These are phyloP conservation scores for Polypedilum pembai DNA, from an alignment of 1,140 invertebrate genomes.

Conservation along the genomic window DNA sequence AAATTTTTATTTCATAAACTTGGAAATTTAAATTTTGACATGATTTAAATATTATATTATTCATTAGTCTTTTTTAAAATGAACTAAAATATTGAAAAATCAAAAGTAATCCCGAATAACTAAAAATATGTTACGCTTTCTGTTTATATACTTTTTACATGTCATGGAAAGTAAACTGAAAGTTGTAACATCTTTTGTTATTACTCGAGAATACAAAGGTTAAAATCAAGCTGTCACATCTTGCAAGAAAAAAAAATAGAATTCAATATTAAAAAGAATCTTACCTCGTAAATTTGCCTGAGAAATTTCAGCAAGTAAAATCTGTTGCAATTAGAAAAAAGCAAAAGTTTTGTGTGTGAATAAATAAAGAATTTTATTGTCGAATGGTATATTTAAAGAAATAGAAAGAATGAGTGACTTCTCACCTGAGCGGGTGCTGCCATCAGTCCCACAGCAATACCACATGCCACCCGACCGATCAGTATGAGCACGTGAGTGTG, in stretches of 20 bases:
- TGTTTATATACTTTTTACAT: too few relatives aligned
- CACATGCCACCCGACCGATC: conserved; percentile 57
- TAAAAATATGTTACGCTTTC: too few relatives aligned
- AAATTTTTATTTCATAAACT: too few relatives aligned
- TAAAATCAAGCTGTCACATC: background rate
- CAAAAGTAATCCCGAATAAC: too few relatives aligned
- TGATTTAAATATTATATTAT: too few relatives aligned
- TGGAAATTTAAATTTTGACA: too few relatives aligned
- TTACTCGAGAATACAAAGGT: too few relatives aligned
- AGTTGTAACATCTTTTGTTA: too few relatives aligned
- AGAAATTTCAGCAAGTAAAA: conserved; percentile 62
- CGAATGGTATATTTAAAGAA: background rate
- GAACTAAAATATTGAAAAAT: too few relatives aligned
- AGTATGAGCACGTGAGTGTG: conserved; percentile 51
- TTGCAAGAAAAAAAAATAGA: background rate
- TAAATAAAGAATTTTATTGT: background rate
- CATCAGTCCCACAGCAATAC: conserved; percentile 59
- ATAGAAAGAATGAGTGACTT: conserved; percentile 3
- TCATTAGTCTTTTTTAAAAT: too few relatives aligned
- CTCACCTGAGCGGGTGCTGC: conserved; percentile 58
- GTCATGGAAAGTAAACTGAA: too few relatives aligned
- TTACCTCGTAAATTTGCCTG: conserved; percentile 54
- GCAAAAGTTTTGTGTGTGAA: background rate
- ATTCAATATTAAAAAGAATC: background rate
- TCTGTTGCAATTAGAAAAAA: conserved; percentile 43